Base-by-base conservation (phyloP, 2,797 vertebrate species). In the Lophotriccus pileatus region DNA sequence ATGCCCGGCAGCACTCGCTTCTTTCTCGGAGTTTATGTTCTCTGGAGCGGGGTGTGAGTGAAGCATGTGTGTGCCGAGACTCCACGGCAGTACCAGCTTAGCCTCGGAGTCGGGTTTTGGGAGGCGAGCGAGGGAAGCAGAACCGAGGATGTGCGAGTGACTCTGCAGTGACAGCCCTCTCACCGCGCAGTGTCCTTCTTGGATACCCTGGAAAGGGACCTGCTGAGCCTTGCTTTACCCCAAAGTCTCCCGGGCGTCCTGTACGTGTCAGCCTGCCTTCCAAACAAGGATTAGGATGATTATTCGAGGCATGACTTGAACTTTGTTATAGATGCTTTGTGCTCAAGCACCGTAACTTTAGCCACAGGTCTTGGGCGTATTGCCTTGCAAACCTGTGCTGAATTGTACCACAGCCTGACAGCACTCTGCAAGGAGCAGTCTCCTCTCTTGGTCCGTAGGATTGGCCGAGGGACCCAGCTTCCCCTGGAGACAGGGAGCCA, bases 141-240 rank as follows among this genome's bases (percentile, higher is more conserved):
- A 27, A 3, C 19, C 2, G 34, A 15, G 14, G 16, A 10, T 3
- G 58, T 10, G 27, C 22, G 5, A 25, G 36, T 9, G 49, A 37
- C 37, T 70, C 25, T 2, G 66, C 47, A 5, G 41, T 2, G 27
- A 20, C 32, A 27, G 43, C 25, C 13, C 17, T 13, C 9, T 50
- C 10, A 0, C 41, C 24, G 2, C 2, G 6, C 30, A 1, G 0
- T 18, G 5, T 53, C 20, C 14, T 9, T 17, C 4, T 47, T 10
- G 60, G 24, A 6, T 13, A 18, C n/a, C 12, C 1, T 4, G 37
- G 46, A 49, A 46, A 5, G 14, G 41, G 32, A 10, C 32, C 18
- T 4, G 4, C 47, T 15, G 4, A 28, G 22, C 44, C 19, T 9
- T 20, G 39, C 52, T 27, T 46, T 12, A 8, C 3, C 14, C 11